Percentiles rank a stretch among this genome's conserved stretches.
phyloP scores from a whole-genome alignment of 2,797 vertebrate genomes.

The Melanotaenia parkinsoni region DNA sequence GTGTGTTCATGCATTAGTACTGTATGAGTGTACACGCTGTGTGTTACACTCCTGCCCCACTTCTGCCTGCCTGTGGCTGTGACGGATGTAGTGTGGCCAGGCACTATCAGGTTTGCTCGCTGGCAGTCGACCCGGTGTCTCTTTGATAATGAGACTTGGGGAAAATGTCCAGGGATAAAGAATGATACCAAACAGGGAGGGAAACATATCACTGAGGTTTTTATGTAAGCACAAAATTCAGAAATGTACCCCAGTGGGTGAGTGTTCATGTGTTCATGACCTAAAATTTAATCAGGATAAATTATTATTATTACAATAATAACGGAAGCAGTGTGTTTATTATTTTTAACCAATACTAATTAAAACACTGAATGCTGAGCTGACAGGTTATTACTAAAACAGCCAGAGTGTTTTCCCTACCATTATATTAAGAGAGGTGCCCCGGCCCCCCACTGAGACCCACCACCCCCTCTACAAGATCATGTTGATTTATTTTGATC shows the following conservation, averaged over 20 bases:
- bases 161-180: conserved; percentile 44
- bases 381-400: not conserved
- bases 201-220: not conserved
- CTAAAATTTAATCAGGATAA: not conserved
- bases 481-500: no score
- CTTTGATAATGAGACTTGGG: conserved; percentile 59
- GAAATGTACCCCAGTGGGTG: not conserved
- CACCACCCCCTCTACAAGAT: no score
- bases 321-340: not conserved
- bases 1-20: conserved; percentile 3
- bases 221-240: not conserved
- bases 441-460: no score
- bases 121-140: conserved; percentile 53
- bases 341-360: not conserved
- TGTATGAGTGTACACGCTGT: conserved; percentile 1
- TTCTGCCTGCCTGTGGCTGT: conserved; percentile 42
- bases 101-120: conserved; percentile 62
- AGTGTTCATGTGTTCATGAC: not conserved
- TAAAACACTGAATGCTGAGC: not conserved
- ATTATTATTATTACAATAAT: not conserved
- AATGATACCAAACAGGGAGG: conserved; percentile 15
- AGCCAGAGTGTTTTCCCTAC: not conserved
- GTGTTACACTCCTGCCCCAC: conserved; percentile 27
- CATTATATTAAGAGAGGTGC: no score
- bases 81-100: conserved; percentile 39